Evolutionary conservation across 2,797 vertebrate genomes (phyloP).

Genomic region (Scolopax bukidnonensis): DNA sequence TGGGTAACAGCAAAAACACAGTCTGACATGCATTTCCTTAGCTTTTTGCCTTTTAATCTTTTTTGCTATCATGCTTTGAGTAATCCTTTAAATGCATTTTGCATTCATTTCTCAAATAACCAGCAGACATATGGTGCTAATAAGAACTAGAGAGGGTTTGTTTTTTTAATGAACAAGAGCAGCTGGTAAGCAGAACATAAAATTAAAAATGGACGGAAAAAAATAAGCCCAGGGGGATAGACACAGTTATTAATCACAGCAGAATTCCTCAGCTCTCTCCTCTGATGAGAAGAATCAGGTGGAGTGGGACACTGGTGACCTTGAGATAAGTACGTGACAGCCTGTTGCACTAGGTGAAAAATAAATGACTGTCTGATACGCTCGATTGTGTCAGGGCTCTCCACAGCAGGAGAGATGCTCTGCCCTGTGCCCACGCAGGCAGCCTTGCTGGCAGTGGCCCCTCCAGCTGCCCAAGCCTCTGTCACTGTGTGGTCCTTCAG

Average conservation of each 20-base stretch:
- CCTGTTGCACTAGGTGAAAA: not conserved
- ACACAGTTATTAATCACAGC: constrained; percentile 42
- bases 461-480: not conserved
- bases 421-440: not conserved
- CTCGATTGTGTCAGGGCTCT: not conserved
- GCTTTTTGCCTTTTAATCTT: not conserved
- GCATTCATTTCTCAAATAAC: constrained; percentile 65
- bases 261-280: constrained; percentile 22
- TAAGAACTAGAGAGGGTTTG: constrained; percentile 44
- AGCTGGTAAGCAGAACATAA: constrained; percentile 64
- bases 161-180: constrained; percentile 66
- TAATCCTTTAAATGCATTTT: constrained; percentile 69
- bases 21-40: not conserved
- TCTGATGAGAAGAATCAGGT: not conserved
- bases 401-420: not conserved
- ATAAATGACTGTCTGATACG: not conserved
- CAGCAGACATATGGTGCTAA: constrained; percentile 72
- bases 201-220: constrained; percentile 59
- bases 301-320: not conserved
- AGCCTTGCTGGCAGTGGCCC: fast-evolving
- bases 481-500: fast-evolving
- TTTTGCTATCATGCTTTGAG: constrained; percentile 11
- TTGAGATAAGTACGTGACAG: not conserved
- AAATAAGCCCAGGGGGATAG: constrained; percentile 19
- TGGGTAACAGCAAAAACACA: not conserved